Percentiles rank a stretch among this genome's conserved stretches.
These are phyloP conservation scores for Cabera pusaria DNA, from an alignment of 2,888 invertebrate species.

Conservation along the genomic window DNA sequence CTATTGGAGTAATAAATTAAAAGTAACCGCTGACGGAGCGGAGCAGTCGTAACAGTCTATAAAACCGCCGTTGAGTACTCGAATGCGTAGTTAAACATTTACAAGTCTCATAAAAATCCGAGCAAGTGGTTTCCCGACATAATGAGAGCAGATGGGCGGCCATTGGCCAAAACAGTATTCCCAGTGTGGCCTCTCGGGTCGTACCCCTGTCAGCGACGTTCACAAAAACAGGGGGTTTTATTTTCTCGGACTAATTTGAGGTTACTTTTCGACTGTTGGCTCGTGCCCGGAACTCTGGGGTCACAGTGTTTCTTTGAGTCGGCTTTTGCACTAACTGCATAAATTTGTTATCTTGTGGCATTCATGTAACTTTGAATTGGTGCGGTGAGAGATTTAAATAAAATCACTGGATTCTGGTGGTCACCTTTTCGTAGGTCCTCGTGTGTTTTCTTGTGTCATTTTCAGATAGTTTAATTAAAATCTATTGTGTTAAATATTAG, in stretches of 20 bases:
- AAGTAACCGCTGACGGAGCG: slow-evolving; percentile 26
- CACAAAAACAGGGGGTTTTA: slow-evolving; percentile 57
- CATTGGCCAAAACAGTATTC: slow-evolving; percentile 51
- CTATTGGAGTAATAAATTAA: slow-evolving; percentile 21
- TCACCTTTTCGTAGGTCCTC: no score
- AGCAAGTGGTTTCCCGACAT: slow-evolving; percentile 51
- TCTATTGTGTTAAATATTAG: no score
- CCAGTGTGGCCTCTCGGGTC: slow-evolving; percentile 50
- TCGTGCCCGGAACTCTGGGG: slow-evolving; percentile 41
- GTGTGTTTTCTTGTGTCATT: no score
- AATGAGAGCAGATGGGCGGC: slow-evolving; percentile 54
- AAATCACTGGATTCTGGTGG: no score
- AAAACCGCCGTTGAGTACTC: slow-evolving; percentile 30
- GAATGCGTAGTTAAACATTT: slow-evolving; percentile 46
- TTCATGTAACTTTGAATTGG: slow-evolving; percentile 1
- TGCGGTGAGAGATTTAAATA: no score
- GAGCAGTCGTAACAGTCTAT: slow-evolving; percentile 30
- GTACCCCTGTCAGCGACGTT: slow-evolving; percentile 52
- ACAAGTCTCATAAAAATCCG: slow-evolving; percentile 48
- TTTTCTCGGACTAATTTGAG: slow-evolving; percentile 65
- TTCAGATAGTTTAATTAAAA: no score
- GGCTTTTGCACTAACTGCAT: slow-evolving; percentile 26
- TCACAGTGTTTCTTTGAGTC: slow-evolving; percentile 34
- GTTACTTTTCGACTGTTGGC: slow-evolving; percentile 50
- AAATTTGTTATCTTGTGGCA: slow-evolving; percentile 12